Percentiles rank a stretch among this genome's conserved stretches.
phyloP scores from a whole-genome alignment of 2,113 vertebrate genomes.

The Saccopteryx bilineata region DNA sequence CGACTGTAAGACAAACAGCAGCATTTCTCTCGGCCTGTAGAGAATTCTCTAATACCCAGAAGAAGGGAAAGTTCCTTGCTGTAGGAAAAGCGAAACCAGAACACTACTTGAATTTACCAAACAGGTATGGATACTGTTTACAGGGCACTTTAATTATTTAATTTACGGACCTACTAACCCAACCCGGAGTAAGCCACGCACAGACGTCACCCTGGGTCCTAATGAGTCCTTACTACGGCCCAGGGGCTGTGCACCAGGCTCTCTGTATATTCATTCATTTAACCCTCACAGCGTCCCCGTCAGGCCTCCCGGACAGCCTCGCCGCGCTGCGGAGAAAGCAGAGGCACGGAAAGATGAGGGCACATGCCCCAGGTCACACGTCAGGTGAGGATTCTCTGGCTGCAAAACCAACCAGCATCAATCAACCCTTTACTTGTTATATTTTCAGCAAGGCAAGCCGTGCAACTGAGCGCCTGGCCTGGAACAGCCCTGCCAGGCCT shows the following conservation, averaged over 20 bases:
- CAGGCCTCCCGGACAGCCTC: not conserved
- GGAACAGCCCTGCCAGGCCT: not conserved
- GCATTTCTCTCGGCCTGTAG: not conserved
- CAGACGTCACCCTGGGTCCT: not conserved
- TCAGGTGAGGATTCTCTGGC: not conserved
- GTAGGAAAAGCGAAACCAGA: not conserved
- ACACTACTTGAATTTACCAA: not conserved
- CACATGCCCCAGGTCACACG: not conserved
- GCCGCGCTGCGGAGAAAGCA: not conserved
- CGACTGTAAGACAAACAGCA: not conserved
- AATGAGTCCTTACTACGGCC: not conserved
- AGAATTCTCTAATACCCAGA: not conserved
- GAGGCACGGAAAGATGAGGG: not conserved
- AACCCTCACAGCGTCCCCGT: not conserved
- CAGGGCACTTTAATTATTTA: not conserved
- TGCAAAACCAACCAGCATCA: not conserved
- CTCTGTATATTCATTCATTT: not conserved
- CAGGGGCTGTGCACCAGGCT: not conserved
- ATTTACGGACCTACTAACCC: not conserved
- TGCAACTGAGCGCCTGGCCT: not conserved
- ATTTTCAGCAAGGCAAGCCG: not conserved
- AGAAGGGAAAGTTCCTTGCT: not conserved
- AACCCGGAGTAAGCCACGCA: not conserved
- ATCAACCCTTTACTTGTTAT: not conserved
- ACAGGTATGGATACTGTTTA: not conserved